These are phyloP conservation scores for Sitodiplosis mosellana DNA, from an alignment of 1,140 invertebrate genomes.

Conservation along the genomic window DNA sequence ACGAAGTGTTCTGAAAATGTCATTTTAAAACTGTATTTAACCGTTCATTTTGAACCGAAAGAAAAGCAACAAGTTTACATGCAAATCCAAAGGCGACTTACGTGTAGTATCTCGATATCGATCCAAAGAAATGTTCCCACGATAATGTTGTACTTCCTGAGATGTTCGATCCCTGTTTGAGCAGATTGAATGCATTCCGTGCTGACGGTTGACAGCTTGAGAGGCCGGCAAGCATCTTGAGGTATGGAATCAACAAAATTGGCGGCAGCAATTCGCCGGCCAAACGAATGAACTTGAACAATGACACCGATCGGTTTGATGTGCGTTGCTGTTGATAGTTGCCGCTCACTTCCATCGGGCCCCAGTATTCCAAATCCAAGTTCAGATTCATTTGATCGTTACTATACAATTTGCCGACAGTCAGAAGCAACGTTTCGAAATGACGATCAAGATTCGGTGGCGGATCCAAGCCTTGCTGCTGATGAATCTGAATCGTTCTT, in stretches of 20 bases:
- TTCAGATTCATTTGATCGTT: conserved; percentile 53
- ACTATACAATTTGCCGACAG: conserved; percentile 59
- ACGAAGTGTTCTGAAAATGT: conserved; percentile 25
- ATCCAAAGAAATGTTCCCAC: conserved; percentile 80
- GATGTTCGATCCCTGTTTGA: conserved; percentile 40
- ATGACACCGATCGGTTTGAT: conserved; percentile 45
- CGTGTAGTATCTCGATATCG: conserved; percentile 58
- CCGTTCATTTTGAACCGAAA: background rate
- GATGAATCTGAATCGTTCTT: conserved; percentile 59
- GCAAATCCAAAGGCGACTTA: too few species aligned
- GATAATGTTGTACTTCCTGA: conserved; percentile 38
- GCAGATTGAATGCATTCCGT: conserved; percentile 65
- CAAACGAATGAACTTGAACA: conserved; percentile 80
- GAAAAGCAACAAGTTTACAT: too few species aligned
- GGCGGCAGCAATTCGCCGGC: conserved; percentile 75
- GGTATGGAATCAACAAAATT: conserved; percentile 67
- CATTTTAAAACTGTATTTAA: background rate
- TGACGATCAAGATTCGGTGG: conserved; percentile 54
- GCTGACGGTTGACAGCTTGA: conserved; percentile 52
- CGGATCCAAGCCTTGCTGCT: conserved; percentile 62
- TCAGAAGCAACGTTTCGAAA: conserved; percentile 66
- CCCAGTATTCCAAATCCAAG: conserved; percentile 69
- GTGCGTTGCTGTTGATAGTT: conserved; percentile 14
- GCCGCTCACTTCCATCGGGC: conserved; percentile 31
- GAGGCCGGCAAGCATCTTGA: conserved; percentile 70